Evolutionary conservation across 2,888 invertebrate species (phyloP), one percentile per base, ranked within the genome.

Genomic region (Cheilosia soror): DNA sequence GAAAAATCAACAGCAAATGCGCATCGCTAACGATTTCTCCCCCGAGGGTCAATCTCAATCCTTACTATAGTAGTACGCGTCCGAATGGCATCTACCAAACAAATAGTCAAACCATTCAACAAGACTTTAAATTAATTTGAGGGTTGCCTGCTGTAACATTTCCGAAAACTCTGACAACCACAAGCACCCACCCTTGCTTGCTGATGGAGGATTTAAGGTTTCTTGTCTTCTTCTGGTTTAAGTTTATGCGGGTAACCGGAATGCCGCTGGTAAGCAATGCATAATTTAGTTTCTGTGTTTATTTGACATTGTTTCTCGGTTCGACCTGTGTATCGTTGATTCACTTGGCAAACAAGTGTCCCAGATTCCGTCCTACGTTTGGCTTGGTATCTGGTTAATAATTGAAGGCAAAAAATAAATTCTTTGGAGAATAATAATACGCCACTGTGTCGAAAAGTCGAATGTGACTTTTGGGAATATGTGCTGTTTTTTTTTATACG

Each of bases 401-500:
- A 82, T 82, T 71, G 53, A 77, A 58, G 51, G 27, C 11, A 49
- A 66, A 77, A 71, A 68, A 49, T 42, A 65, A 76, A 66, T 60
- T 82, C 77, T 53, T 66, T 27, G 37, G 71, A 77, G 82, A 72
- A 66, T 66, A 82, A 65, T 77, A 77, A 77, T 55, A 60, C 53
- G 60, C 13, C 44, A 72, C 53, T 82, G 76, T 81, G 82, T 77
- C 62, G 82, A 77, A 82, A 76, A 72, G 82, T 82, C 77, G 71
- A 82, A 82, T 82, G 76, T 82, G 65, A 60, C 82, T 47, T 71
- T 31, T 31, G 82, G 82, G 82, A 82, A 82, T 82, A 77, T 55
- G 33, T 66, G 42, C 20, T 31, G 42, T 9, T 20, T 9, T 51
- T 6, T 25, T 73, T 51, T 76, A n/a, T 75, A 13, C 0, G 2